A percentile compares a stretch with the other conserved stretches of the same genome.
Evolutionary conservation across 2,797 vertebrate species (phyloP).

Genomic region (Spatula versicolor): DNA sequence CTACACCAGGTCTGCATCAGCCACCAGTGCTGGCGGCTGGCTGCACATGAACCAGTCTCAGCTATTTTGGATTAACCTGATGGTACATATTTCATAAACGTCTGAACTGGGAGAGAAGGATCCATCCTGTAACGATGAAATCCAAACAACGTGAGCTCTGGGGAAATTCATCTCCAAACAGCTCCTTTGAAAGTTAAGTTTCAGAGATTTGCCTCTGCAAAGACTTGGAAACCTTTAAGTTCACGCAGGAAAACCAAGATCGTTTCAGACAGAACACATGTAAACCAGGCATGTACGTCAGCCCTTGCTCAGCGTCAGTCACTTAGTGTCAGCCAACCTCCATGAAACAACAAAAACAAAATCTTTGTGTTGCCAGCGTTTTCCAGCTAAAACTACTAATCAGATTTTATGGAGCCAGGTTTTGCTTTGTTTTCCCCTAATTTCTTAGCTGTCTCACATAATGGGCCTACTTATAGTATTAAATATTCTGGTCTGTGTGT

Average conservation of each 20-base stretch:
- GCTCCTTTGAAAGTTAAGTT: background rate
- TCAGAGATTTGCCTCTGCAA: background rate
- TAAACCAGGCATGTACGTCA: background rate
- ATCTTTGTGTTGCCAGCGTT: background rate
- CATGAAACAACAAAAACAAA: background rate
- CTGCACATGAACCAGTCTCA: background rate
- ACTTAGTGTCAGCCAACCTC: background rate
- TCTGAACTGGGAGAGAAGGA: background rate
- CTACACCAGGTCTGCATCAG: background rate
- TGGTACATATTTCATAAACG: background rate
- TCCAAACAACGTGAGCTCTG: background rate
- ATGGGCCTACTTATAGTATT: background rate
- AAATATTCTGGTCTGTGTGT: background rate
- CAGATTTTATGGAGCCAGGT: background rate
- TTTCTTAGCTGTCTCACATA: background rate
- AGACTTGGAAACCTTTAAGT: background rate
- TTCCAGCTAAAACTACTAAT: slow-evolving; percentile 20
- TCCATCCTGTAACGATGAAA: background rate
- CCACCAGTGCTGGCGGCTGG: background rate
- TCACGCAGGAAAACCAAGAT: background rate
- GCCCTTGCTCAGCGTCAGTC: background rate
- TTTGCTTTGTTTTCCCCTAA: slow-evolving; percentile 26
- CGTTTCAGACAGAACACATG: background rate
- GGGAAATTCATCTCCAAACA: background rate
- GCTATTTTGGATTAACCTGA: background rate